Evolutionary conservation across 53 echinoderm and acorn worm genomes (phyloP), one percentile per base, ranked within the genome.

Genomic region (Henricia sp.): DNA sequence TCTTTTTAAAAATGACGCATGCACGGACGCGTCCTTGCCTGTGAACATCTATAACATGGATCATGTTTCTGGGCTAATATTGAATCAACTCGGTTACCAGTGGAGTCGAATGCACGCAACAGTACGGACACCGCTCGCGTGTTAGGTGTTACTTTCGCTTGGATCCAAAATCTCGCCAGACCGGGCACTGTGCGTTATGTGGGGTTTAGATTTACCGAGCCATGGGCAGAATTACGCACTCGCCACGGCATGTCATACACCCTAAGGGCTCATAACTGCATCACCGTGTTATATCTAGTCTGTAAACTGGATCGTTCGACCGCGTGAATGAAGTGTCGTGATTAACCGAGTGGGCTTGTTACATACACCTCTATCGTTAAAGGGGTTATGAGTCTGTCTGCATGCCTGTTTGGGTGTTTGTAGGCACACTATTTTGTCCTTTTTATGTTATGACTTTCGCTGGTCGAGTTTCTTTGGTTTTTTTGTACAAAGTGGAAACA

Each of bases 51-150:
- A 77, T 64, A 64, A 62, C 32, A 63, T 80, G 44, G 80, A 62
- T 80, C 50, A 64, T 34, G 80, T 80, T 80, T 80, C 80, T 80
- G 12, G 30, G 50, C 32, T 29, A 43, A 80, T 80, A 80, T 80
- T 80, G 63, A 80, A 64, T 80, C 80, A 63, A 64, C 34, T 70
- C 8, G 10, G 11, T 24, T 26, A 29, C 16, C 11, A 43, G 59
- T 43, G n/a, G 50, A 16, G 23, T 39, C 39, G 77, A 43, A 48
- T 32, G 62, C 48, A 40, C 50, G 80, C 63, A 64, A 26, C n/a
- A 34, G 3, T 52, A 6, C n/a, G 36, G 5, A 12, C 72, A 4
- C 33, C 1, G 25, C 23, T 8, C 48, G 70, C 76, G 42, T 59
- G 58, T 56, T 38, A 76, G 76, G 76, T 58, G 58, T 76, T 58